A percentile compares a stretch with the other conserved stretches of the same genome.
Evolutionary conservation across 2,113 vertebrate species (phyloP).

Genomic region (Carettochelys insculpta): DNA sequence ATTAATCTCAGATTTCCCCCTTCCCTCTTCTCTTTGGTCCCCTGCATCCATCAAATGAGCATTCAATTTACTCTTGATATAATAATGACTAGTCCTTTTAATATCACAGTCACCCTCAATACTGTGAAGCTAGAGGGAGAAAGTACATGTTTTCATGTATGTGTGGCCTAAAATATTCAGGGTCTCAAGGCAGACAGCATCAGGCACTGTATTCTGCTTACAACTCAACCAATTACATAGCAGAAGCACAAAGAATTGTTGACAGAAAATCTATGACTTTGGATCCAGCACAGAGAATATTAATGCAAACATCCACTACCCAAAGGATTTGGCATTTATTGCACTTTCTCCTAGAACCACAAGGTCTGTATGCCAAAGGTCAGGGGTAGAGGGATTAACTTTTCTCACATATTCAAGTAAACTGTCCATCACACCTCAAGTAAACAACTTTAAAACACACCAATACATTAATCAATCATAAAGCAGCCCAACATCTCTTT

Average conservation of each 20-base stretch:
- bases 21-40: neutral
- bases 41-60: neutral
- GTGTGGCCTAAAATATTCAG: conserved; percentile 24
- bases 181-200: conserved; percentile 22
- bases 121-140: neutral
- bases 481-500: neutral
- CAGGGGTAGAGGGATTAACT: conserved; percentile 7
- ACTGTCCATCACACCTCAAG: neutral
- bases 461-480: neutral
- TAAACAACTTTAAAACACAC: neutral
- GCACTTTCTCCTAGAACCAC: conserved; percentile 32
- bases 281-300: conserved; percentile 44
- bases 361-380: conserved; percentile 49
- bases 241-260: conserved; percentile 40
- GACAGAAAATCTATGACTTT: conserved; percentile 72
- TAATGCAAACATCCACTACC: conserved; percentile 36
- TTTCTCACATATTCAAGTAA: conserved; percentile 32
- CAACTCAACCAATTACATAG: conserved; percentile 23
- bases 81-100: conserved; percentile 6
- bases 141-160: neutral
- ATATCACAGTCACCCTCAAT: neutral
- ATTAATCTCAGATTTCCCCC: neutral
- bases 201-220: conserved; percentile 15
- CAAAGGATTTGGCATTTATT: conserved; percentile 60
- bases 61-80: neutral